Evolutionary conservation across 2,113 vertebrate species (phyloP), one percentile per base, ranked within the genome.

Genomic region (Spea multiplicata): DNA sequence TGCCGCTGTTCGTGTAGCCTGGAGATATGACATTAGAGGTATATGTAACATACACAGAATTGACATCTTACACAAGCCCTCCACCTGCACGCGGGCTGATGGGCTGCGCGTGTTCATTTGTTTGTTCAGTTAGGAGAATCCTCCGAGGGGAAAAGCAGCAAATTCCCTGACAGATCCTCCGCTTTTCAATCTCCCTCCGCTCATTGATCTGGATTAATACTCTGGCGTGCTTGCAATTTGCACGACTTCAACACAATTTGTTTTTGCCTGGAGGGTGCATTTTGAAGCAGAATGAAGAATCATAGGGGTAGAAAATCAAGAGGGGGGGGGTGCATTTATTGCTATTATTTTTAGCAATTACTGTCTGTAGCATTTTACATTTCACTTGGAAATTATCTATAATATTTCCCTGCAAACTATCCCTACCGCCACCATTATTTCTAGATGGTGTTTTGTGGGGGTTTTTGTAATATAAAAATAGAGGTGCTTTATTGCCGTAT

Each of bases 191-290:
- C 78, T 80, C 62, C 71, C 77, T 73, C 61, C 77, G 78, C 64
- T 80, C 71, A 80, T 80, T 80, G 78, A 80, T 80, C 78, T 80
- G 71, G 71, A 80, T 80, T 80, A 74, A 74, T 74, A 80, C 64
- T 73, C 64, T 55, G 8, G 53, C 65, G 64, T 74, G 64, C 64
- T 45, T 74, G 78, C 64, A 80, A 80, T 74, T 80, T 80, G 64
- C 71, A 74, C 71, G 74, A 73, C 71, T 80, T 79, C 77, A 79
- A 79, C 77, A 59, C 70, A 79, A 79, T 79, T 79, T 79, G 70
- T 79, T 73, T 79, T 50, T 79, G 71, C 77, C 77, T 73, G 70
- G 49, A 73, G 70, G 77, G 70, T 72, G 64, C 70, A 73, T 73
- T 66, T 73, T 57, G 44, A 71, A 72, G 70, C 57, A 45, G 48